Evolutionary conservation across 2,797 vertebrate genomes (phyloP), one percentile per base, ranked within the genome.

Genomic region (Hippopotamyrus pictus): DNA sequence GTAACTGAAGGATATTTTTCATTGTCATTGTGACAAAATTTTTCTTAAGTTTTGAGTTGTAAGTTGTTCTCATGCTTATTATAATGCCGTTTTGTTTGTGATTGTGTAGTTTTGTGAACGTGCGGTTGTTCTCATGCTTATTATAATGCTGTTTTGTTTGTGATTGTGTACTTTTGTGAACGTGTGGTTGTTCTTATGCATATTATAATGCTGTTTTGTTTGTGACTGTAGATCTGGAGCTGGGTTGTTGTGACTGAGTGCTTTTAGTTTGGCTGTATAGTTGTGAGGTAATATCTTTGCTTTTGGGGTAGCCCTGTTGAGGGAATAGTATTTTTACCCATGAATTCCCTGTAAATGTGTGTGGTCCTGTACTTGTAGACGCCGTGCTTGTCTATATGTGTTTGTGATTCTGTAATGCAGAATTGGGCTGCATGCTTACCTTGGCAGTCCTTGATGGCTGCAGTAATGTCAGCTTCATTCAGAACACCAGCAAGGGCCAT

Each of bases 401-500:
- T 25, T 17, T 51, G 44, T 5, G 46, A 85, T 25, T 51, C 44
- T 48, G 46, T 51, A 17, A 5, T 29, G n/a, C n/a, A n/a, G n/a
- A n/a, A n/a, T 85, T 48, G n/a, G n/a, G 11, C 1, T 29, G 2
- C 48, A 51, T 14, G 84, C 54, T 93, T 97, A 98, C 96, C 96
- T 96, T 96, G 54, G 92, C 96, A 97, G 73, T 93, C 94, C 51
- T 95, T 94, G 51, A 98, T 95, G 92, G 96, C 97, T 95, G 96
- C 95, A 94, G 95, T 92, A 93, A 97, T 96, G 93, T 97, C 95
- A 94, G 94, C 95, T 0, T 96, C 95, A 0, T 0, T 94, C 93
- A 97, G 94, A 91, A 96, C 88, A 90, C 94, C 94, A 51, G 95
- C 91, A 90, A 97, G 94, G 93, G 96, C 94, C 97, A 97, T 97